Conservation (phyloP, 1,140 invertebrate genomes). For the Bombus vancouverensis region DNA sequence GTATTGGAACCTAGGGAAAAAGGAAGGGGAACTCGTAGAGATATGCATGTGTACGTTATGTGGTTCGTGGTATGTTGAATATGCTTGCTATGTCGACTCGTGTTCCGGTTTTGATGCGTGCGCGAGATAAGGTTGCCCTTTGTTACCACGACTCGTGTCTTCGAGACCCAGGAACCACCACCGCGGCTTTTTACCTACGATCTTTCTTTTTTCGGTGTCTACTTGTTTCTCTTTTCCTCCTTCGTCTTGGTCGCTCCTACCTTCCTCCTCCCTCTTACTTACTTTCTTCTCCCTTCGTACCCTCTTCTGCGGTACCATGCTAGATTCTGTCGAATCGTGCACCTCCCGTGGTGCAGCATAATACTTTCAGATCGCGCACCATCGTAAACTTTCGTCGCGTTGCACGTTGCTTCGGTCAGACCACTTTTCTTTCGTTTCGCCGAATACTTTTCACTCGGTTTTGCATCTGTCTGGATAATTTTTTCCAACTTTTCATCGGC, state of each 20-base stretch:
- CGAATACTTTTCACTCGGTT: neutral
- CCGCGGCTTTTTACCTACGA: slow-evolving; percentile 61
- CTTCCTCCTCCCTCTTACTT: neutral
- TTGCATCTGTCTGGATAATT: no score
- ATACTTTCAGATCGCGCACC: slow-evolving; percentile 30
- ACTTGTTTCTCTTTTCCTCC: slow-evolving; percentile 16
- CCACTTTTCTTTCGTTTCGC: slow-evolving; percentile 7
- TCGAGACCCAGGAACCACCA: slow-evolving; percentile 70
- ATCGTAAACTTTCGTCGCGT: slow-evolving; percentile 42
- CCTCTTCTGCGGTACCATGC: slow-evolving; percentile 19
- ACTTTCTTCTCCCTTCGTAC: neutral
- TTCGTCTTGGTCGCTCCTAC: neutral
- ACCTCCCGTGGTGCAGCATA: slow-evolving; percentile 38
- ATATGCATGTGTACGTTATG: slow-evolving; percentile 44
- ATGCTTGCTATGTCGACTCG: slow-evolving; percentile 78
- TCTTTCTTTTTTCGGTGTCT: slow-evolving; percentile 39
- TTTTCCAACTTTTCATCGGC: no score
- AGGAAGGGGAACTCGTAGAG: slow-evolving; percentile 16
- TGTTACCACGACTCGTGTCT: slow-evolving; percentile 79
- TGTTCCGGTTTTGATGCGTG: slow-evolving; percentile 80
- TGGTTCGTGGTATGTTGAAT: slow-evolving; percentile 77
- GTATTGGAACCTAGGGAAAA: slow-evolving; percentile 43
- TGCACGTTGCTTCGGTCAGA: neutral
- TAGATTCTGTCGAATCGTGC: slow-evolving; percentile 51
- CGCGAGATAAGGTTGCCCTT: slow-evolving; percentile 73